Percentiles rank a stretch among this genome's conserved stretches.
Evolutionary conservation across 1,140 invertebrate genomes (phyloP).

Genomic region (Fopius arisanus): DNA sequence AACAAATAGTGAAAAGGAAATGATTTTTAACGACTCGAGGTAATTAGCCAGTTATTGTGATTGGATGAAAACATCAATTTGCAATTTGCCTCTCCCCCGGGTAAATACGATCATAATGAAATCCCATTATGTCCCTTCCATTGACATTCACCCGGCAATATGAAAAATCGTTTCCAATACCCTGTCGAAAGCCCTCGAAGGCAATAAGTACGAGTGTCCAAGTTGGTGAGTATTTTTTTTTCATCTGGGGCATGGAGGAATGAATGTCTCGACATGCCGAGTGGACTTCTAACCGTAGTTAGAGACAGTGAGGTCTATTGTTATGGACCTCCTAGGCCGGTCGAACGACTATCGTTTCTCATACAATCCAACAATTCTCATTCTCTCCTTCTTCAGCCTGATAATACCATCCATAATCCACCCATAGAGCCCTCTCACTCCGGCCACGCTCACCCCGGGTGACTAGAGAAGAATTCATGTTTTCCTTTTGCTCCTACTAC

Average conservation of each 20-base stretch:
- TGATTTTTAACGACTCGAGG: too few species aligned
- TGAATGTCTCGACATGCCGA: neutral
- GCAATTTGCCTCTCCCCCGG: neutral
- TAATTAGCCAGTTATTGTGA: too few species aligned
- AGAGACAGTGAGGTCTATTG: slow-evolving; percentile 12
- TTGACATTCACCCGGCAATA: neutral
- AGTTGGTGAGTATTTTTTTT: neutral
- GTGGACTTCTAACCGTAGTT: slow-evolving; percentile 9
- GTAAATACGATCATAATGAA: neutral
- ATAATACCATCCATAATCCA: slow-evolving; percentile 7
- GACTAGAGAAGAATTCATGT: slow-evolving; percentile 4
- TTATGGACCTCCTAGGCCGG: slow-evolving; percentile 12
- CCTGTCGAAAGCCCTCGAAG: neutral
- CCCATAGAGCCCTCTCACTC: neutral
- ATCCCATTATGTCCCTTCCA: neutral
- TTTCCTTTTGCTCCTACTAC: slow-evolving; percentile 1
- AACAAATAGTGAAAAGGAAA: too few species aligned
- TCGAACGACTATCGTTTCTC: slow-evolving; percentile 12
- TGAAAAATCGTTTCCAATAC: neutral
- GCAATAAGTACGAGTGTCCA: neutral
- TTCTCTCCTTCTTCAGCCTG: neutral
- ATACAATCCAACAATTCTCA: slow-evolving; percentile 13
- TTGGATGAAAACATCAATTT: neutral
- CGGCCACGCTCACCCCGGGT: slow-evolving; percentile 6
- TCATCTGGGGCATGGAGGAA: neutral